A percentile compares a stretch with the other conserved stretches of the same genome.
Conservation (phyloP, 1,140 invertebrate species). For the Metopolophium dirhodum region DNA sequence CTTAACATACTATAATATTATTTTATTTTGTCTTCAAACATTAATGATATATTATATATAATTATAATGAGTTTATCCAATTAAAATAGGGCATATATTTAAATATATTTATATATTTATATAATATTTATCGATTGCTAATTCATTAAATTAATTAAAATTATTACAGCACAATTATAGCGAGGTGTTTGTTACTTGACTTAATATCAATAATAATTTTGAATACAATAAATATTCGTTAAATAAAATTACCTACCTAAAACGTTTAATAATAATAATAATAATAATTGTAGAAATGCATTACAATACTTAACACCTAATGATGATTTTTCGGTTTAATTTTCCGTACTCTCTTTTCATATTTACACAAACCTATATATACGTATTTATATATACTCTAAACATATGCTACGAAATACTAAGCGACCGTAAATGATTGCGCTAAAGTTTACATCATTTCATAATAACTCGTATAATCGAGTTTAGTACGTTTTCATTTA, state of each 20-base stretch:
- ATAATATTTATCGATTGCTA: constrained; percentile 57
- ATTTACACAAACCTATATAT: constrained; percentile 56
- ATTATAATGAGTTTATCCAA: constrained; percentile 49
- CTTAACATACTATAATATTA: constrained; percentile 49
- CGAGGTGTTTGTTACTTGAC: constrained; percentile 57
- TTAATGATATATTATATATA: constrained; percentile 48
- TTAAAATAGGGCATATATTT: constrained; percentile 52
- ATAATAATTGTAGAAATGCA: constrained; percentile 50
- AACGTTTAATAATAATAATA: constrained; percentile 51
- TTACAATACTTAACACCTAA: constrained; percentile 56
- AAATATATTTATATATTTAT: constrained; percentile 41
- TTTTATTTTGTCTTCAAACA: constrained; percentile 48
- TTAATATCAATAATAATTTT: constrained; percentile 57
- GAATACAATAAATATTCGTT: constrained; percentile 43
- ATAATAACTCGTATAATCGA: constrained; percentile 16
- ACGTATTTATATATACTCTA: constrained; percentile 46
- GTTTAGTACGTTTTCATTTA: neutral
- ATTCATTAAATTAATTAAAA: constrained; percentile 56
- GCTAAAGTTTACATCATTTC: constrained; percentile 44
- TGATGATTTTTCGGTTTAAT: constrained; percentile 53
- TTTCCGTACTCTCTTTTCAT: constrained; percentile 38
- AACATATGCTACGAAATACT: constrained; percentile 28
- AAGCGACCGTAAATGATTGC: constrained; percentile 42
- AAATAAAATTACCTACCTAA: constrained; percentile 57
- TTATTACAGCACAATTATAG: constrained; percentile 57